Percentiles rank a stretch among this genome's conserved stretches.
Evolutionary conservation across 2,113 vertebrate species (phyloP).

Genomic region (Anhinga rufa): DNA sequence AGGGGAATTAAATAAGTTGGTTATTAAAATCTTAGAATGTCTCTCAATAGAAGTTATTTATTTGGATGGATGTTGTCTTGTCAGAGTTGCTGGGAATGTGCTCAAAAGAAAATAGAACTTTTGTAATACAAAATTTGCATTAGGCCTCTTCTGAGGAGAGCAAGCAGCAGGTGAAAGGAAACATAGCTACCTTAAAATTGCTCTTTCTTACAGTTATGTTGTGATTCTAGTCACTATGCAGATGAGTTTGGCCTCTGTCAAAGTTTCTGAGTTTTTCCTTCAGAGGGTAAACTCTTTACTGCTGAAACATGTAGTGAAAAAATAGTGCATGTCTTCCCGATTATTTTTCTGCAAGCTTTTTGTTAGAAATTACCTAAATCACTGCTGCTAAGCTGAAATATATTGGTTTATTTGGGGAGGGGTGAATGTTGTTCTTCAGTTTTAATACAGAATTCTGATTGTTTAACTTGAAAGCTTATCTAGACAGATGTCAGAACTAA

Average conservation of each 20-base stretch:
- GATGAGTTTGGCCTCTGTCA: not conserved
- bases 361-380: not conserved
- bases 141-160: not conserved
- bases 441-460: not conserved
- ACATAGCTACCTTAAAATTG: not conserved
- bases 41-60: not conserved
- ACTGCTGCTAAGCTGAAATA: not conserved
- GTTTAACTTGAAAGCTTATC: slow-evolving; percentile 3
- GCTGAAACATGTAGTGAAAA: not conserved
- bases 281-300: not conserved
- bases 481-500: not conserved
- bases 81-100: not conserved
- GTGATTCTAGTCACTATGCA: not conserved
- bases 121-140: not conserved
- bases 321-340: not conserved
- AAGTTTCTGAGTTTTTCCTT: not conserved
- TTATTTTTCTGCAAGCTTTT: not conserved
- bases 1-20: not conserved
- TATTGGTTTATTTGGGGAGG: not conserved
- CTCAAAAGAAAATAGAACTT: not conserved
- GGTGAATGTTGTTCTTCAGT: not conserved
- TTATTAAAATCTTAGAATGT: not conserved
- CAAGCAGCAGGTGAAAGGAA: not conserved
- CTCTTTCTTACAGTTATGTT: not conserved
- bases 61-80: not conserved